Evolutionary conservation across 2,113 vertebrate genomes (phyloP).

Genomic region (Candoia aspera): DNA sequence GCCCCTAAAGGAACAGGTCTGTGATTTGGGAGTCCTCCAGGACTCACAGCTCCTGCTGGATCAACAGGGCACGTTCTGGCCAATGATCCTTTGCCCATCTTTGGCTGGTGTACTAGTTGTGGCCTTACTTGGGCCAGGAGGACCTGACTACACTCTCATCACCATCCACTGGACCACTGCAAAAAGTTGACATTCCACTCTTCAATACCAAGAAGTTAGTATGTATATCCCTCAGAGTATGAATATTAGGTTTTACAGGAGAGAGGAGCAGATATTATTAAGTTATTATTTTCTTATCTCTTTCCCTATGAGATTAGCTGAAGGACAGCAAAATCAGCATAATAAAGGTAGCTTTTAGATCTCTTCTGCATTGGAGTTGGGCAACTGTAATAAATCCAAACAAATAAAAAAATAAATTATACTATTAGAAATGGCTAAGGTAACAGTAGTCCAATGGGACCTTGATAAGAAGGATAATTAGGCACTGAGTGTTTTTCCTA

Average conservation of each 20-base stretch:
- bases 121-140: no score
- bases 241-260: no score
- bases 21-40: neutral
- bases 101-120: no score
- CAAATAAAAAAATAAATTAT: neutral
- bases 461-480: neutral
- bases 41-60: neutral
- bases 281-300: neutral
- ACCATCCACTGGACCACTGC: no score
- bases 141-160: no score
- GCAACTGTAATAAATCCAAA: neutral
- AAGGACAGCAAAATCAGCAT: neutral
- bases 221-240: no score
- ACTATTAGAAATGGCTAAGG: neutral
- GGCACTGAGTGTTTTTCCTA: neutral
- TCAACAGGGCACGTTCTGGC: neutral
- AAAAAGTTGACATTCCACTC: no score
- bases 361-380: neutral
- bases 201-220: no score
- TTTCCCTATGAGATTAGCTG: neutral
- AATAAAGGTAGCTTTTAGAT: neutral
- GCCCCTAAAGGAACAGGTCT: neutral
- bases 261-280: neutral
- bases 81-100: no score
- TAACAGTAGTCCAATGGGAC: neutral